phyloP scores from a whole-genome alignment of 2,888 invertebrate genomes.

The Eupithecia vulgata region DNA sequence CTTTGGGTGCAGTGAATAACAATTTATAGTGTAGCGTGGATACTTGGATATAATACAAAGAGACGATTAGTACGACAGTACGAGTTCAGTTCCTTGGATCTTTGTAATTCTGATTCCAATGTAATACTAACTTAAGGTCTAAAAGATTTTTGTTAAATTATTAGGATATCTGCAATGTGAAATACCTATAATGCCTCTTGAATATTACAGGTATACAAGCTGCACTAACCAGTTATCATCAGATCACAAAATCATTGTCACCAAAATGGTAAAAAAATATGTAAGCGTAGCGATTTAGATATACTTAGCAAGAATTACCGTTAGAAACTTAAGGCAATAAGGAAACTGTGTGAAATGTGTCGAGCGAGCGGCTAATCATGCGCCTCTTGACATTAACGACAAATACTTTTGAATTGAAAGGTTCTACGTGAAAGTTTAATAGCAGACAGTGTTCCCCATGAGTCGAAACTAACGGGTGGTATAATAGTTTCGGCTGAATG shows the following conservation, averaged over 20 bases:
- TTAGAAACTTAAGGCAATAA: not conserved
- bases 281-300: not conserved
- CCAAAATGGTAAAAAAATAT: not conserved
- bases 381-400: slow-evolving; percentile 10
- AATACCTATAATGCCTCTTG: not conserved
- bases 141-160: not conserved
- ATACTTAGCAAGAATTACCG: not conserved
- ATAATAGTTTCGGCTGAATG: slow-evolving; percentile 41
- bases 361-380: not conserved
- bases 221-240: not conserved
- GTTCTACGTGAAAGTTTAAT: slow-evolving; percentile 10
- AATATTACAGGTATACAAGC: not conserved
- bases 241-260: not conserved
- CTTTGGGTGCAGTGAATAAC: not conserved
- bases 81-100: not conserved
- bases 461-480: slow-evolving; percentile 27
- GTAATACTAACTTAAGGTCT: not conserved
- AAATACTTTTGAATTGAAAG: slow-evolving; percentile 2
- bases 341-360: not conserved
- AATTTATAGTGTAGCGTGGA: not conserved
- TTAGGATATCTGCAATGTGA: not conserved
- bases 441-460: slow-evolving; percentile 18
- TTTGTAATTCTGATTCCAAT: not conserved
- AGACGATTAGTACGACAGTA: not conserved
- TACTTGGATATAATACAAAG: not conserved